Conservation (phyloP, 2,888 invertebrate genomes). For the Heliconius ismenius region DNA sequence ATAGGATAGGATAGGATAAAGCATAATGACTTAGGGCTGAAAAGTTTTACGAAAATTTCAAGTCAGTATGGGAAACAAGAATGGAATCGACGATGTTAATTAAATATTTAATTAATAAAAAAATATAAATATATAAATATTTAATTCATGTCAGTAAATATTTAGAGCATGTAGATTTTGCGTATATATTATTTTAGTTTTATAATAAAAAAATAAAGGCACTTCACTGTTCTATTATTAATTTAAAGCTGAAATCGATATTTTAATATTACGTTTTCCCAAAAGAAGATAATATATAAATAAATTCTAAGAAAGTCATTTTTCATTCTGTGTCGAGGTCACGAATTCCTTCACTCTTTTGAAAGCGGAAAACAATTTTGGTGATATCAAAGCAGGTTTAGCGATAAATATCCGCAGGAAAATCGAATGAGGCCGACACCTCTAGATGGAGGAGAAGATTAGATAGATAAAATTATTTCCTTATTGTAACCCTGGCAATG, state of each 20-base stretch:
- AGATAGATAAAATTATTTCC: not conserved
- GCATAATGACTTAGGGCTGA: too few relatives aligned
- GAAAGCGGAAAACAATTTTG: not conserved
- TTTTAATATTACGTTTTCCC: not conserved
- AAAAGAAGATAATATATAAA: not conserved
- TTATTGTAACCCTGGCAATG: constrained; percentile 8
- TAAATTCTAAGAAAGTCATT: not conserved
- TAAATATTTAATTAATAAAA: too few relatives aligned
- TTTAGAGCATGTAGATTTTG: too few relatives aligned
- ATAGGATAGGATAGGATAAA: too few relatives aligned
- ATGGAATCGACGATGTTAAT: too few relatives aligned
- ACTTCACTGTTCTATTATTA: too few relatives aligned
- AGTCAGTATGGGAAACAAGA: too few relatives aligned
- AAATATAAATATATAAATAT: too few relatives aligned
- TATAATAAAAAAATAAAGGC: too few relatives aligned
- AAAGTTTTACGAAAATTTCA: too few relatives aligned
- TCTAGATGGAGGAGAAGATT: not conserved
- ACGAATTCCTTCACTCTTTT: not conserved
- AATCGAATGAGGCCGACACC: constrained; percentile 5
- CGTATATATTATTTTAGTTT: too few relatives aligned
- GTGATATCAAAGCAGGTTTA: not conserved
- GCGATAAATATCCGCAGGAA: constrained; percentile 15
- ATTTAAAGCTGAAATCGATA: not conserved
- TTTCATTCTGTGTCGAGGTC: not conserved
- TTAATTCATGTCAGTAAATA: too few relatives aligned